Evolutionary conservation across 1,140 invertebrate genomes (phyloP).

Genomic region (Phortica variegata): DNA sequence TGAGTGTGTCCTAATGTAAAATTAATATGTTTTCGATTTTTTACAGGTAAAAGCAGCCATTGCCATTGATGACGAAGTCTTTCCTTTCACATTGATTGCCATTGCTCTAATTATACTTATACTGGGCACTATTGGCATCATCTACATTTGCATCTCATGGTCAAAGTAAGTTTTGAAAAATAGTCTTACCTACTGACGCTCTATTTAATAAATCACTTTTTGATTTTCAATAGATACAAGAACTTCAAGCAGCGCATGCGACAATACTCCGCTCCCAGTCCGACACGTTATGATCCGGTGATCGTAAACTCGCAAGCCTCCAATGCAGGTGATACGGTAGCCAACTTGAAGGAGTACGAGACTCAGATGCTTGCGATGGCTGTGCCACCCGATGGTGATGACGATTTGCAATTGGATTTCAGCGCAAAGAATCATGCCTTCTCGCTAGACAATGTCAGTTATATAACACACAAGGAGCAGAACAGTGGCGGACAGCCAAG

Average conservation of each 20-base stretch:
- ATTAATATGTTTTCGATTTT: neutral
- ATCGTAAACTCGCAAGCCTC: conserved; percentile 65
- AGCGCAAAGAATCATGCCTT: conserved; percentile 85
- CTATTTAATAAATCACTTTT: neutral
- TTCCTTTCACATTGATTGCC: conserved; percentile 83
- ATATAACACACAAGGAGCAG: conserved; percentile 77
- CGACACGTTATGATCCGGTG: conserved; percentile 73
- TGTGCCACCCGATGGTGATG: conserved; percentile 76
- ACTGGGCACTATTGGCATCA: conserved; percentile 79
- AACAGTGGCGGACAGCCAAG: conserved; percentile 69
- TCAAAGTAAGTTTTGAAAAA: conserved; percentile 75
- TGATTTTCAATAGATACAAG: conserved; percentile 66
- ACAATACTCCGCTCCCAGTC: conserved; percentile 68
- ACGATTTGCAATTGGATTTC: conserved; percentile 82
- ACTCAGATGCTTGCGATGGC: conserved; percentile 89
- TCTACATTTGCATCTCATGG: conserved; percentile 91
- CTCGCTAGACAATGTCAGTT: conserved; percentile 80
- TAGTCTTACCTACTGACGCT: no score
- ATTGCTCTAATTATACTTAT: conserved; percentile 85
- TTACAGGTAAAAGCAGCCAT: conserved; percentile 60
- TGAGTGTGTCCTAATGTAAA: no score
- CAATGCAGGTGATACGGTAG: conserved; percentile 48
- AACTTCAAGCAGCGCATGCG: conserved; percentile 77
- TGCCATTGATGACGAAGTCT: conserved; percentile 68
- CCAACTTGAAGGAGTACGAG: conserved; percentile 76